Conservation (phyloP, 2,113 vertebrate genomes). For the Struthidea cinerea region DNA sequence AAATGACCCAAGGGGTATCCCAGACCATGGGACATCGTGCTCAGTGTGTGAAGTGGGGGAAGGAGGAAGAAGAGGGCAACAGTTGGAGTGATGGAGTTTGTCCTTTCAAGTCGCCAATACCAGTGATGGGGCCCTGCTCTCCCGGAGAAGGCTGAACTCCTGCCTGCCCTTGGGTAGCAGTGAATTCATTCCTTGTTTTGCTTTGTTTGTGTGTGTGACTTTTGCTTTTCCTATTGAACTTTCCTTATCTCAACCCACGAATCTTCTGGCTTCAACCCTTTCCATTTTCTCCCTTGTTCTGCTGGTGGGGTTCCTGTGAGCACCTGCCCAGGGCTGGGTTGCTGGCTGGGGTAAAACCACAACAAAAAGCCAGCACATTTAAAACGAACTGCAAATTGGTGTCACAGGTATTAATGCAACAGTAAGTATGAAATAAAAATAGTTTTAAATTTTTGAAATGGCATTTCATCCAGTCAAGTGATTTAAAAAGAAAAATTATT, state of each 20-base stretch:
- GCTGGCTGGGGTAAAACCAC: neutral
- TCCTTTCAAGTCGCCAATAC: no score
- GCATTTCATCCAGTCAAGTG: neutral
- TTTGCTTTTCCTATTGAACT: neutral
- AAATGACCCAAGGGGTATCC: neutral
- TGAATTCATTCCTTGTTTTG: neutral
- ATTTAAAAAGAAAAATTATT: neutral
- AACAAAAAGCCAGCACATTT: neutral
- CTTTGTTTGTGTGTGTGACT: no score
- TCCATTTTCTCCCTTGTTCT: neutral
- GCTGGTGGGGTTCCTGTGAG: neutral
- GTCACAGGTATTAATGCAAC: neutral
- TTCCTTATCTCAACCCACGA: neutral
- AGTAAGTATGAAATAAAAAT: neutral
- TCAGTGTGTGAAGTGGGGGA: no score
- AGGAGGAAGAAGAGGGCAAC: neutral
- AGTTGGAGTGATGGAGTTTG: neutral
- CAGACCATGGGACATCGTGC: rapidly evolving
- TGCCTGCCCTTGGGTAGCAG: neutral
- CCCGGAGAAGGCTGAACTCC: neutral
- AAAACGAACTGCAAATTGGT: neutral
- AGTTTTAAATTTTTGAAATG: neutral
- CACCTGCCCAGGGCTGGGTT: neutral
- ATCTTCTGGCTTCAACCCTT: neutral
- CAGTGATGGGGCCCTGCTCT: neutral